A percentile compares a stretch with the other conserved stretches of the same genome.
phyloP scores from a whole-genome alignment of 2,888 invertebrate genomes.

The Quadriops clusia region DNA sequence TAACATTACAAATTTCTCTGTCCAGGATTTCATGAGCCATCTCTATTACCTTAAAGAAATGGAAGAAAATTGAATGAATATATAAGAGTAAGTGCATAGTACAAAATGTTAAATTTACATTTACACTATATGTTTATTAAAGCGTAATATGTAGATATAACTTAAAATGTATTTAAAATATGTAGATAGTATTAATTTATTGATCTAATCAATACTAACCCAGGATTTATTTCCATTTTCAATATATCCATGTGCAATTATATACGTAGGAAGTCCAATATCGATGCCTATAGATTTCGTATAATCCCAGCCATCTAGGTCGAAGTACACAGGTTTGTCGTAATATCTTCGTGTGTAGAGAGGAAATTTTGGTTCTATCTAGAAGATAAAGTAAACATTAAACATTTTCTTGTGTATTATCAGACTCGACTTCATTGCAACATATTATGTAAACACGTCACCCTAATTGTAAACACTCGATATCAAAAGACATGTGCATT shows the following conservation, averaged over 20 bases:
- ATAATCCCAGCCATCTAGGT: slow-evolving; percentile 53
- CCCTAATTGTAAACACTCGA: too few relatives aligned
- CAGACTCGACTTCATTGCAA: slow-evolving; percentile 1
- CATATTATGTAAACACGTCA: too few relatives aligned
- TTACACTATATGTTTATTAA: too few relatives aligned
- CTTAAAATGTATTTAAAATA: slow-evolving; percentile 7
- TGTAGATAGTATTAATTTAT: slow-evolving; percentile 4
- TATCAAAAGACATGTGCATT: too few relatives aligned
- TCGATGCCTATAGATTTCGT: slow-evolving; percentile 52
- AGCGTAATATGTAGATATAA: too few relatives aligned
- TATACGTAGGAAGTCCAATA: slow-evolving; percentile 51
- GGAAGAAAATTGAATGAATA: neutral
- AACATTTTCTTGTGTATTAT: neutral
- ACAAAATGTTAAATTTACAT: too few relatives aligned
- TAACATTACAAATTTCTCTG: slow-evolving; percentile 59
- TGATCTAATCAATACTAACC: slow-evolving; percentile 42
- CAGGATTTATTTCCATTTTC: slow-evolving; percentile 72
- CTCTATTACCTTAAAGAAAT: slow-evolving; percentile 51
- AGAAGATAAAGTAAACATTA: slow-evolving; percentile 18
- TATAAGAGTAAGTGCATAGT: slow-evolving; percentile 1
- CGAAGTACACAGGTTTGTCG: slow-evolving; percentile 46
- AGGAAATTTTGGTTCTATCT: slow-evolving; percentile 51
- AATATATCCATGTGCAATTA: slow-evolving; percentile 78
- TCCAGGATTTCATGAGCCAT: slow-evolving; percentile 62
- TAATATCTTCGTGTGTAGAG: slow-evolving; percentile 44